Evolutionary conservation across 2,888 invertebrate genomes (phyloP), one percentile per base, ranked within the genome.

Genomic region (Dioctria linearis): DNA sequence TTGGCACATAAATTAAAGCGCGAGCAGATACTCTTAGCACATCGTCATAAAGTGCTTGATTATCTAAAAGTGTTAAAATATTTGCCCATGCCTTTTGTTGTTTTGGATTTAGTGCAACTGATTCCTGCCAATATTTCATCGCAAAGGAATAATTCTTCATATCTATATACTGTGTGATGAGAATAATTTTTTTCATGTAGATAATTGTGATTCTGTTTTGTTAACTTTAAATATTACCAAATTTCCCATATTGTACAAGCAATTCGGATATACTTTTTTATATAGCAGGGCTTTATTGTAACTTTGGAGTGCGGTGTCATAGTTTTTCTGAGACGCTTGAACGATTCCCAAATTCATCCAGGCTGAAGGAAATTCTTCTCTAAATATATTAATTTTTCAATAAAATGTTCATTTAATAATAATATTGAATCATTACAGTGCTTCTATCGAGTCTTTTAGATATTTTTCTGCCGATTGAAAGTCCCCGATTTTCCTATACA

Each of bases 321-420:
- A 92, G 82, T 94, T 92, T 84, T 93, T 92, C 73, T 93, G 90
- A 57, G 93, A 92, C 0, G 96, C 94, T 83, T 97, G 91, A 46
- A 98, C 95, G 84, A 98, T 98, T 13, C 98, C 98, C 78, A 98
- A 90, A 90, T 99, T 99, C 98, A 98, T 98, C 98, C 98, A 99
- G 0, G 98, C 98, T 0, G 97, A 95, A 2, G 98, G 95, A 90
- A 98, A 98, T 87, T 95, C 94, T 49, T 94, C 91, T 85, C 96
- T 95, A 87, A 9, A 71, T 80, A 88, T 86, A 65, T 25, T 25
- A 25, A 25, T 25, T 25, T 25, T 25, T 25, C 25, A 25, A 25
- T 25, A 25, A 25, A 25, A 25, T 25, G 25, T 25, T 25, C 46
- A 46, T 46, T 46, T 46, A 6, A 6, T 46, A 46, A 6, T 46